Base-by-base conservation (phyloP, 2,888 invertebrate genomes). In the Petrolisthes manimaculis region DNA sequence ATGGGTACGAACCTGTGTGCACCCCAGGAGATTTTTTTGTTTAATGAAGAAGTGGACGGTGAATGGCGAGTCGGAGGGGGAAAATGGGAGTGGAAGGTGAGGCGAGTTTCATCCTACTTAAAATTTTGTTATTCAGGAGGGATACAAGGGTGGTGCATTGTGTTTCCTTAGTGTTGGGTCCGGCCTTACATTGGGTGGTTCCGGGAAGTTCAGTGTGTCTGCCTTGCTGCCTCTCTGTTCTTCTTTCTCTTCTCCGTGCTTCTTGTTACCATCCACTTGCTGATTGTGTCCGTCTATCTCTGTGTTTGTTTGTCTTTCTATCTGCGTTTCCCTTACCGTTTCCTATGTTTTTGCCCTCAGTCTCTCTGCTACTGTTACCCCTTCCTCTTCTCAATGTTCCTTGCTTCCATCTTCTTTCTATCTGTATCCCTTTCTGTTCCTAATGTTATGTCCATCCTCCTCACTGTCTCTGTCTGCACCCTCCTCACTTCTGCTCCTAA, bases 121-220 rank as follows among this genome's bases (percentile, higher is more conserved):
- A 81, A 71, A n/a, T 37, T 37, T 37, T 37, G 81, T 24, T 71
- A 53, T 74, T 83, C 71, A 5, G n/a, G 24, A 21, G 84, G 61
- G 77, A 14, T 61, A 78, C 78, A 56, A 75, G 77, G 51, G 67
- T 4, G n/a, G 9, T 56, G 61, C 71, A 84, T 84, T 84, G 77
- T 84, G 84, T 84, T 37, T 67, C n/a, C 24, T 55, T 77, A 77
- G 78, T 77, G 77, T 14, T 53, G 24, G 61, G 77, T 24, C 61
- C 77, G 78, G 84, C 53, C 71, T 71, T 37, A 56, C 67, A 78
- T 21, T 83, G 84, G 14, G 37, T 6, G 61, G n/a, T 84, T 84
- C 84, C 78, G n/a, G 78, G 84, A 84, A 84, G 77, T 24, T 61
- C 21, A 71, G n/a, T 71, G 71, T 71, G 71, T 71, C 71, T 71